Evolutionary conservation across 64 coral and sea anemone species (phyloP).

Genomic region (Dendronephthya gigantea): DNA sequence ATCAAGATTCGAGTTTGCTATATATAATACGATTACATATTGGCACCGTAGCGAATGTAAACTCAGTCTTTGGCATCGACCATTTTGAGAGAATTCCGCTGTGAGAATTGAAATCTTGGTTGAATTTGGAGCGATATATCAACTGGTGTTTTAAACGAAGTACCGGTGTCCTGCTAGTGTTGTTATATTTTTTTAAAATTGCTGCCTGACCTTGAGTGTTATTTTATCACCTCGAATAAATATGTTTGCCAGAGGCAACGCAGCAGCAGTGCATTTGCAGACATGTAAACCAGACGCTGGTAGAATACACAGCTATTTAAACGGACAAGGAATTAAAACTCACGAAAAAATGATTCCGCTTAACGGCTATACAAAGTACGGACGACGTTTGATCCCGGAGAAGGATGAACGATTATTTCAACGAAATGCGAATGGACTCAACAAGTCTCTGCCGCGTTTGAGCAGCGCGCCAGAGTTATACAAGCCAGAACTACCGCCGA

Average conservation of each 20-base stretch:
- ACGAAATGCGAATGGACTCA: background rate
- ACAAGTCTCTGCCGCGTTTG: background rate
- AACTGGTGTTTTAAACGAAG: background rate
- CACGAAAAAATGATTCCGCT: conserved; percentile 13
- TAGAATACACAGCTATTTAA: background rate
- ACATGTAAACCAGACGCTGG: background rate
- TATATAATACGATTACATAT: no score
- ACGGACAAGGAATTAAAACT: background rate
- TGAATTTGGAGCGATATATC: no score
- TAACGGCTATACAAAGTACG: background rate
- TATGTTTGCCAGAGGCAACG: background rate
- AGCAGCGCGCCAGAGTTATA: background rate
- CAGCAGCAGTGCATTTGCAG: background rate
- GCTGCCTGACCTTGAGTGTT: background rate
- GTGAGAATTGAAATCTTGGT: no score
- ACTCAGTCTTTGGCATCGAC: no score
- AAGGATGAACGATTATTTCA: background rate
- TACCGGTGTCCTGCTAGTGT: background rate
- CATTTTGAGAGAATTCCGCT: no score
- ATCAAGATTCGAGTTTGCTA: no score
- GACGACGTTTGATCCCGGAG: background rate
- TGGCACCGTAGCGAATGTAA: no score
- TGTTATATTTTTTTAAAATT: background rate
- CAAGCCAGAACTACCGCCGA: background rate
- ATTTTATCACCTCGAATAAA: background rate